Percentiles rank a stretch among this genome's conserved stretches.
Conservation (phyloP, 2,113 vertebrate genomes). For the Manacus vitellinus region DNA sequence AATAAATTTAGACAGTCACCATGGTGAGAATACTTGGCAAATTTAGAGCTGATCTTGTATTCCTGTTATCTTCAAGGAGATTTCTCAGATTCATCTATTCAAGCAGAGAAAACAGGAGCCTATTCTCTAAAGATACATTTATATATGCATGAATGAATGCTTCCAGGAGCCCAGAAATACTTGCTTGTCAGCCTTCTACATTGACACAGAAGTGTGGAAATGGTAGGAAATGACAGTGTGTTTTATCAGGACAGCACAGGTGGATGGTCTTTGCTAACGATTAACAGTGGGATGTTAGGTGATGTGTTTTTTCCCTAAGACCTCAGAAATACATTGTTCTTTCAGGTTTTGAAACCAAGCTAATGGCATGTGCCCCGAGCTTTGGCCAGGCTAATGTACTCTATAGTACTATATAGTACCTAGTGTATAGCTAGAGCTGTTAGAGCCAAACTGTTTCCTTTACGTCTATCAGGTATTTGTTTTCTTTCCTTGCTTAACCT, state of each 20-base stretch:
- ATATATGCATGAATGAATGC: background rate
- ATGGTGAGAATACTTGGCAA: background rate
- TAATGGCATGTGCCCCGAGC: background rate
- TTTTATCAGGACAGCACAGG: conserved; percentile 13
- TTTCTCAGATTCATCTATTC: background rate
- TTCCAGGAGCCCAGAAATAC: background rate
- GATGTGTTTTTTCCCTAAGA: background rate
- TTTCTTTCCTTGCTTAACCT: background rate
- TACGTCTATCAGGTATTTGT: background rate
- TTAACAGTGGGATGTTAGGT: background rate
- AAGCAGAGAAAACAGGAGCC: background rate
- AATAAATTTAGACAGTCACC: background rate
- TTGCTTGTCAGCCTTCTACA: background rate
- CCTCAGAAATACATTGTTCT: background rate
- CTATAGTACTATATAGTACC: background rate
- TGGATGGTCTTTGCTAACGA: background rate
- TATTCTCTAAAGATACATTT: background rate
- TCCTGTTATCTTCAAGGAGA: background rate
- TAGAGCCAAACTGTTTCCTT: background rate
- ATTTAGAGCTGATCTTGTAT: background rate
- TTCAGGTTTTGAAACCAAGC: background rate
- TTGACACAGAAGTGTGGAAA: background rate
- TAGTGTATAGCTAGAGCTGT: background rate
- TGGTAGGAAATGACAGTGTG: fast-evolving
- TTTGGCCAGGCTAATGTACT: background rate